A percentile compares a stretch with the other conserved stretches of the same genome.
phyloP scores from a whole-genome alignment of 1,140 invertebrate genomes.

The Potamilus streckersoni region DNA sequence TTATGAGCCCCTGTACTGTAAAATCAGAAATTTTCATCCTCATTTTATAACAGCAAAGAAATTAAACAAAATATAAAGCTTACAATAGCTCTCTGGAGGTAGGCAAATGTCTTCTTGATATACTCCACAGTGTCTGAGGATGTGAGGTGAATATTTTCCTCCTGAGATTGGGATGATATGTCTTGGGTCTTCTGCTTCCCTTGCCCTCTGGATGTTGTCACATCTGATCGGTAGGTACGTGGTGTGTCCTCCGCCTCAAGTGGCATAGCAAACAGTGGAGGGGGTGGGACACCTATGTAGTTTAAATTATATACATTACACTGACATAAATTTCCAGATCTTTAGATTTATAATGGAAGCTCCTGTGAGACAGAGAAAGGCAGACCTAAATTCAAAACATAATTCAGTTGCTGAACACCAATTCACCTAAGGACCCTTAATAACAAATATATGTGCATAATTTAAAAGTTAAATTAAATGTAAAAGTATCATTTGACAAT shows the following conservation, averaged over 20 bases:
- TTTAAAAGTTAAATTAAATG: no score
- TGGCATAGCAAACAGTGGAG: slow-evolving; percentile 50
- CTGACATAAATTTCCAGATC: no score
- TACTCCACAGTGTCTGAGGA: slow-evolving; percentile 48
- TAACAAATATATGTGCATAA: no score
- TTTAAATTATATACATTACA: no score
- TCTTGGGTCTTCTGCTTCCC: slow-evolving; percentile 18
- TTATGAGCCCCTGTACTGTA: no score
- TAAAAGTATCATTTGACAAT: no score
- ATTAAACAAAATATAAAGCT: slow-evolving; percentile 23
- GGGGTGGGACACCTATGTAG: slow-evolving; percentile 48
- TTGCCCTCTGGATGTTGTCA: slow-evolving; percentile 31
- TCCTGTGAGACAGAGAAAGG: no score
- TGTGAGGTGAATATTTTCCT: slow-evolving; percentile 41
- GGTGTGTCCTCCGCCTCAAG: slow-evolving; percentile 58
- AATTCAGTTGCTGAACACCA: no score
- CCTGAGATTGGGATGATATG: background rate
- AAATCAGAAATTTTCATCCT: background rate
- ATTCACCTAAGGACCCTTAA: no score
- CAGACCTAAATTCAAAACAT: no score
- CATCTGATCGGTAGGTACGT: slow-evolving; percentile 56
- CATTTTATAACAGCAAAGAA: background rate
- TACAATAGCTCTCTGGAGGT: slow-evolving; percentile 59
- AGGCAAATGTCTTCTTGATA: slow-evolving; percentile 55
- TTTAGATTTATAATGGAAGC: no score